Conservation (phyloP, 2,888 invertebrate species). For the Drosophila algonquin region DNA sequence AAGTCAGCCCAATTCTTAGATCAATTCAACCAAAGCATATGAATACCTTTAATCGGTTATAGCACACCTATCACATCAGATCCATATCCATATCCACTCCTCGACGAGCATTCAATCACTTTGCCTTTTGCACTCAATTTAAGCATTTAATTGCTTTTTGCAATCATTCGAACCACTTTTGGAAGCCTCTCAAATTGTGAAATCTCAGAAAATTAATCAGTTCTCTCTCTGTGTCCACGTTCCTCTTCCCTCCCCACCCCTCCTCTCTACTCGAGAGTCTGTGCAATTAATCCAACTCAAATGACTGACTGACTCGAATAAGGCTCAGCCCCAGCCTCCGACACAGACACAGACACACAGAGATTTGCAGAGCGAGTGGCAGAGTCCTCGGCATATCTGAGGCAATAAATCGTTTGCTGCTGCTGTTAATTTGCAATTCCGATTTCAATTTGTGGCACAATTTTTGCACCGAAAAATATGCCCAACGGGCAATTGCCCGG, state of each 20-base stretch:
- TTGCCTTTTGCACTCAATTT: conserved; percentile 52
- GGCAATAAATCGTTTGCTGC: conserved; percentile 72
- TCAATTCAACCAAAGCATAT: too few relatives aligned
- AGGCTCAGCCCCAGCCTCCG: conserved; percentile 3
- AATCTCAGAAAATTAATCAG: conserved; percentile 81
- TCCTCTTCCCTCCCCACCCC: neutral
- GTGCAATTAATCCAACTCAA: conserved; percentile 76
- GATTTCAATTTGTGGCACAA: conserved; percentile 80
- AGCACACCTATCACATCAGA: neutral
- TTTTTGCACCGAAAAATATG: conserved; percentile 70
- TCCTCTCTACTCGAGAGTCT: conserved; percentile 7
- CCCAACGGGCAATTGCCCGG: conserved; percentile 59
- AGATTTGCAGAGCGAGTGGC: conserved; percentile 4
- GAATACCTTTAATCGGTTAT: neutral
- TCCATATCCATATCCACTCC: neutral
- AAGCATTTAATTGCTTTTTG: conserved; percentile 64
- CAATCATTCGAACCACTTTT: conserved; percentile 61
- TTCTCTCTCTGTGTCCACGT: conserved; percentile 49
- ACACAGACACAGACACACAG: neutral
- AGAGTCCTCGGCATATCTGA: conserved; percentile 21
- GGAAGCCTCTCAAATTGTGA: conserved; percentile 53
- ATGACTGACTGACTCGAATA: conserved; percentile 63
- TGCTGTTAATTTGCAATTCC: conserved; percentile 83
- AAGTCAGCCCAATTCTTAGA: too few relatives aligned
- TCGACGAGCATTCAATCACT: conserved; percentile 22